Evolutionary conservation across 2,113 vertebrate genomes (phyloP).

Genomic region (Tachysurus fulvidraco): DNA sequence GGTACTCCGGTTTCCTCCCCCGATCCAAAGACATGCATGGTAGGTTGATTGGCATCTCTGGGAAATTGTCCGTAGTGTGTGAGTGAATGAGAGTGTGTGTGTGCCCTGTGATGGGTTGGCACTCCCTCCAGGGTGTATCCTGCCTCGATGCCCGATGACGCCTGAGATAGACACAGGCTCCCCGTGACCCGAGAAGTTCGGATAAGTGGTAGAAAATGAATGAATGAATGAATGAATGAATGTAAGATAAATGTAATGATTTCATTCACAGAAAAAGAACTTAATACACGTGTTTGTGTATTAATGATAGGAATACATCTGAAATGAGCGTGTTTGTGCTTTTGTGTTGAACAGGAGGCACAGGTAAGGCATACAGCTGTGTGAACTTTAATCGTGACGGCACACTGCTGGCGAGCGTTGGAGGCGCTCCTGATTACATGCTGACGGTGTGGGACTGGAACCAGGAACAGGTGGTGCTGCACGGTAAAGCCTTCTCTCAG

Average conservation of each 20-base stretch:
- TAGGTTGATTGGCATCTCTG: too few species aligned
- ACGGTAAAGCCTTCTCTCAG: constrained; percentile 86
- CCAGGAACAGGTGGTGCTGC: constrained; percentile 80
- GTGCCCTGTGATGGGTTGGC: too few species aligned
- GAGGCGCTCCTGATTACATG: constrained; percentile 82
- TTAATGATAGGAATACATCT: background rate
- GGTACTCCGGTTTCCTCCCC: too few species aligned
- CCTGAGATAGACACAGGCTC: too few species aligned
- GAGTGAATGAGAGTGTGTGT: too few species aligned
- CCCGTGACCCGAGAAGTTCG: too few species aligned
- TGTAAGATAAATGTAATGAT: background rate
- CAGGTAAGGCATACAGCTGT: constrained; percentile 76
- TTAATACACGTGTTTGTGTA: background rate
- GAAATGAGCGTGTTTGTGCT: constrained; percentile 5
- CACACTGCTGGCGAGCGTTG: constrained; percentile 83
- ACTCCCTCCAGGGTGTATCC: too few species aligned
- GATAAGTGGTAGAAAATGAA: too few species aligned
- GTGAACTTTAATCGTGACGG: constrained; percentile 83
- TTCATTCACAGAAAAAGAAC: background rate
- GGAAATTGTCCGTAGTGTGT: too few species aligned
- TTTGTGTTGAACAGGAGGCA: constrained; percentile 76
- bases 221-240: too few species aligned
- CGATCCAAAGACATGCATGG: too few species aligned
- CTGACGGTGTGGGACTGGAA: constrained; percentile 93
- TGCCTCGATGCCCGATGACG: too few species aligned